Evolutionary conservation across 2,113 vertebrate species (phyloP).

Genomic region (Sylvia atricapilla): DNA sequence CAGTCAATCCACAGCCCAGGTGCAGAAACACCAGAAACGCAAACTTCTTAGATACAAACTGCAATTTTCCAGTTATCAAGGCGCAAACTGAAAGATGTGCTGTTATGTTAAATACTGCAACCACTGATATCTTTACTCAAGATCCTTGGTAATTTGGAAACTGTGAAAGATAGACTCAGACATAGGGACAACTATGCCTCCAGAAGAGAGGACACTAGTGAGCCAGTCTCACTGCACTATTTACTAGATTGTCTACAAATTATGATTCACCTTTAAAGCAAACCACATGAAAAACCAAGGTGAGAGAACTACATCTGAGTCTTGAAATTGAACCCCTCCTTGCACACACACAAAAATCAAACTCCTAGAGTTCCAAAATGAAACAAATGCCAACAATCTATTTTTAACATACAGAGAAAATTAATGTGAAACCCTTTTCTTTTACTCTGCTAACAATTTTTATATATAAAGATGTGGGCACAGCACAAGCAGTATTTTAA

Average conservation of each 20-base stretch:
- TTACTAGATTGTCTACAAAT: background rate
- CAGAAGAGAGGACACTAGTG: background rate
- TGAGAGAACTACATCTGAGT: background rate
- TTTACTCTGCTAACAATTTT: background rate
- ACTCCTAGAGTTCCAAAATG: background rate
- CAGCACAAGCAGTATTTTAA: background rate
- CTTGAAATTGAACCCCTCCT: background rate
- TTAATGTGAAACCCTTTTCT: background rate
- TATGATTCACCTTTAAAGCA: background rate
- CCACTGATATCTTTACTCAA: background rate
- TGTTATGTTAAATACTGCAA: background rate
- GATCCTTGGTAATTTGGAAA: background rate
- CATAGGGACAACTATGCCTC: background rate
- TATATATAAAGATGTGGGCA: background rate
- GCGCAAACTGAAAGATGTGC: background rate
- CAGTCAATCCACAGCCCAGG: background rate
- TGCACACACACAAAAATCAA: background rate
- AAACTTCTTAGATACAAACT: background rate
- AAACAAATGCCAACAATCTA: background rate
- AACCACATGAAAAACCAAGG: background rate
- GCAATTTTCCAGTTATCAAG: background rate
- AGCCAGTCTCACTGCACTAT: background rate
- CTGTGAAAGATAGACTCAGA: background rate
- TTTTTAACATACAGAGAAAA: background rate
- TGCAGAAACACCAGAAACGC: background rate